These are phyloP conservation scores for Bellardia bayeri DNA, from an alignment of 2,888 invertebrate genomes.

Conservation along the genomic window DNA sequence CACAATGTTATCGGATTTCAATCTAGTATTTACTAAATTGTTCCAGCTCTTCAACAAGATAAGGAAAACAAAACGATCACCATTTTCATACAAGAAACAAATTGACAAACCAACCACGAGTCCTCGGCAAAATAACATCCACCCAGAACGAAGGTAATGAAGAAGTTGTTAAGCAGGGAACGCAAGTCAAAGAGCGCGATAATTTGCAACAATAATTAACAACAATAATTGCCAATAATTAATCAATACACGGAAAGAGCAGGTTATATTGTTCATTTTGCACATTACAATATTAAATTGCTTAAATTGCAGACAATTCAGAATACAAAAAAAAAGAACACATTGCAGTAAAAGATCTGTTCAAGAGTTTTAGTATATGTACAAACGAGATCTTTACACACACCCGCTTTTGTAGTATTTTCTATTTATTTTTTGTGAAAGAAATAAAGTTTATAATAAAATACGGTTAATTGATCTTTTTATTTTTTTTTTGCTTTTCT, in stretches of 20 bases:
- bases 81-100: neutral
- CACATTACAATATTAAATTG: slow-evolving; percentile 20
- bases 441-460: slow-evolving; percentile 23
- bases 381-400: neutral
- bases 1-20: slow-evolving; percentile 56
- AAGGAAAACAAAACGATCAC: neutral
- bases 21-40: slow-evolving; percentile 55
- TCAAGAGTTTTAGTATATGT: too few relatives aligned
- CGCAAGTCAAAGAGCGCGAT: slow-evolving; percentile 67
- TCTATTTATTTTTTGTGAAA: neutral
- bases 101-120: slow-evolving; percentile 13
- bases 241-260: slow-evolving; percentile 51
- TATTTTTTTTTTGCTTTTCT: neutral
- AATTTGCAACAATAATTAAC: slow-evolving; percentile 72
- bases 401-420: slow-evolving; percentile 27
- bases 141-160: neutral
- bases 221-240: slow-evolving; percentile 69
- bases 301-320: neutral
- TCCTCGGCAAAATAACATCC: neutral
- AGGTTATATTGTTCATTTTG: slow-evolving; percentile 13
- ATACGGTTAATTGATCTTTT: slow-evolving; percentile 44
- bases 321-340: neutral
- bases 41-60: slow-evolving; percentile 8
- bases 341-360: neutral
- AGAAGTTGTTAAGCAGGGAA: slow-evolving; percentile 13